Evolutionary conservation across 2,797 vertebrate species (phyloP).

Genomic region (Acanthiza pusilla): DNA sequence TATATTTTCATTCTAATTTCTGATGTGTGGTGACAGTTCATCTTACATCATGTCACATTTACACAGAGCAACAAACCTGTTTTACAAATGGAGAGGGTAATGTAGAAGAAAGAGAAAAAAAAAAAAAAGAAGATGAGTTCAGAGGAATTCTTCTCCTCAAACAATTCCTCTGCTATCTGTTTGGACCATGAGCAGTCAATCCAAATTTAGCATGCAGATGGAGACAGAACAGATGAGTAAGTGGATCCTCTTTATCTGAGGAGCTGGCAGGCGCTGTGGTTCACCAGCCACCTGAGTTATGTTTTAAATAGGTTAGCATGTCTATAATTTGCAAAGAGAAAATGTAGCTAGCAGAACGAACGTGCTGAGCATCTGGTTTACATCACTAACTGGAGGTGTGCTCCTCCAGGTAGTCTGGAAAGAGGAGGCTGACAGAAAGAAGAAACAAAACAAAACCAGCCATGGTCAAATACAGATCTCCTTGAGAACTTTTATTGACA

Average conservation of each 20-base stretch:
- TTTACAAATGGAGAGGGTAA: background rate
- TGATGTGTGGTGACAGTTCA: slow-evolving; percentile 46
- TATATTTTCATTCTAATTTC: slow-evolving; percentile 68
- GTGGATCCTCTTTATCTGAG: slow-evolving; percentile 64
- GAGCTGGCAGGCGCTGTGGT: slow-evolving; percentile 63
- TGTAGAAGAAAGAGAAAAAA: background rate
- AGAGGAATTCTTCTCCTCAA: slow-evolving; percentile 54
- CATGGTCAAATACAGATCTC: background rate
- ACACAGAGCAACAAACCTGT: background rate
- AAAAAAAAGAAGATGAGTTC: background rate
- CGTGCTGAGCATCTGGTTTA: background rate
- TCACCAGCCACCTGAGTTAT: slow-evolving; percentile 71
- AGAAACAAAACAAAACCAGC: too few relatives aligned
- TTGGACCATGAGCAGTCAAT: slow-evolving; percentile 67
- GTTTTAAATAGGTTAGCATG: slow-evolving; percentile 68
- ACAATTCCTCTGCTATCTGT: slow-evolving; percentile 45
- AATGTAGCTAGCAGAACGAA: slow-evolving; percentile 46
- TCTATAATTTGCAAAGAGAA: slow-evolving; percentile 58
- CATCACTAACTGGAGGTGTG: background rate
- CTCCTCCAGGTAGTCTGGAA: background rate
- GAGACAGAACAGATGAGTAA: slow-evolving; percentile 66
- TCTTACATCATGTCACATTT: slow-evolving; percentile 56
- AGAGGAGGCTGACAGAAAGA: background rate
- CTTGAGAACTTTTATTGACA: background rate
- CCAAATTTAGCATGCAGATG: slow-evolving; percentile 69